Evolutionary conservation across 2,113 vertebrate genomes (phyloP), one percentile per base, ranked within the genome.

Genomic region (Sisor rabdophorus): DNA sequence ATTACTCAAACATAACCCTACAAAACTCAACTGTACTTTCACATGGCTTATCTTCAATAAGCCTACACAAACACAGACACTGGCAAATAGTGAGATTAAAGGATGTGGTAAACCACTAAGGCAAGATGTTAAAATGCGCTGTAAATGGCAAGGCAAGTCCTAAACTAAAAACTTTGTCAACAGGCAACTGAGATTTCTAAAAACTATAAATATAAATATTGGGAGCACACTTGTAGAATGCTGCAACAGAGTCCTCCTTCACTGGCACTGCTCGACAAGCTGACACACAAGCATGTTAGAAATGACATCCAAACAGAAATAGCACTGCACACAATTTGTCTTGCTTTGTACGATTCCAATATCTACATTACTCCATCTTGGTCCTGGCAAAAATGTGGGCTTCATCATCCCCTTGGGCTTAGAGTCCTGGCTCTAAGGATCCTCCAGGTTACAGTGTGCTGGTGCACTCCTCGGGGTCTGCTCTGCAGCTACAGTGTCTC

Each of bases 281-380:
- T 22, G 24, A 80, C 53, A 75, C 80, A 71, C 50, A 64, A 75
- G 64, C 48, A 56, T 65, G 70, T 78, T 81, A 64, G 30, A 78
- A 74, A 44, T 61, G 80, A 78, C 64, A 81, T 75, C 56, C 71
- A 36, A 78, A 78, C 56, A 58, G 22, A 75, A 75, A 78, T 78
- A 65, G 67, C 76, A 71, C 58, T 22, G 71, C 50, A n/a, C 22
- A 50, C 64, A 70, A 56, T 58, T 75, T 10, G 28, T 55, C 71
- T 73, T 71, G 56, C 50, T 73, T 64, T 68, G 53, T 44, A 52
- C 15, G 71, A 52, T 67, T 69, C 55, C 63, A 63, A 13, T 30
- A 40, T 63, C 54, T 28, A 56, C 65, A 63, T 68, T 61, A 52
- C 60, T 59, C 63, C 32, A 28, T 5, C 47, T 52, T n/a, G 11